Evolutionary conservation across 2,113 vertebrate genomes (phyloP).

Genomic region (Paramormyrops kingsleyae): DNA sequence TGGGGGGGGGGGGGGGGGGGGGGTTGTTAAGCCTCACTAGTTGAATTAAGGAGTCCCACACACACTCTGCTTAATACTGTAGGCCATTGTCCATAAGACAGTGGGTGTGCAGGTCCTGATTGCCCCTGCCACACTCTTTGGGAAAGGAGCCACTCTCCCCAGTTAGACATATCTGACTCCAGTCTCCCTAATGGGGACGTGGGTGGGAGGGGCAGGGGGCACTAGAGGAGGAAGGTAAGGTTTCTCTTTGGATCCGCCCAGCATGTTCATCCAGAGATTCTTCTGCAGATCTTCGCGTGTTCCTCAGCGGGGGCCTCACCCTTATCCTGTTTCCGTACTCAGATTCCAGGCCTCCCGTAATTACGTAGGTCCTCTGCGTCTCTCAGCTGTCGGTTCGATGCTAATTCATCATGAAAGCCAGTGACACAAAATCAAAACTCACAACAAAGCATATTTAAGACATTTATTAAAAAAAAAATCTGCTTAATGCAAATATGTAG

Average conservation of each 20-base stretch:
- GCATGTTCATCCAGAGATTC: background rate
- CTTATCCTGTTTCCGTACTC: background rate
- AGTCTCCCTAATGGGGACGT: background rate
- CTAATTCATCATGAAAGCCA: background rate
- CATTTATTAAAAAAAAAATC: background rate
- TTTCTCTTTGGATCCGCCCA: background rate
- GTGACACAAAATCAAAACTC: background rate
- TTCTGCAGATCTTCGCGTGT: background rate
- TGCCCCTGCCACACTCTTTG: background rate
- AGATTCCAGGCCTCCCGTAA: background rate
- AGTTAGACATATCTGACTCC: background rate
- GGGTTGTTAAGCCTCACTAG: background rate
- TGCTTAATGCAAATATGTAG: background rate
- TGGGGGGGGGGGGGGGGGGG: background rate
- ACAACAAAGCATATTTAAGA: background rate
- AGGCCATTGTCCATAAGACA: background rate
- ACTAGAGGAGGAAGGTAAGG: background rate
- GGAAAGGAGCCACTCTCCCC: background rate
- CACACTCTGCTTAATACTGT: background rate
- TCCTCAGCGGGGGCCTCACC: background rate
- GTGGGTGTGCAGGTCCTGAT: background rate
- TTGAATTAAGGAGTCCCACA: background rate
- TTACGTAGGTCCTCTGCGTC: background rate
- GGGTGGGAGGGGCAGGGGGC: background rate
- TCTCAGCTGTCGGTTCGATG: background rate